These are phyloP conservation scores for Mesitornis unicolor DNA, from an alignment of 2,113 vertebrate species.

Conservation along the genomic window DNA sequence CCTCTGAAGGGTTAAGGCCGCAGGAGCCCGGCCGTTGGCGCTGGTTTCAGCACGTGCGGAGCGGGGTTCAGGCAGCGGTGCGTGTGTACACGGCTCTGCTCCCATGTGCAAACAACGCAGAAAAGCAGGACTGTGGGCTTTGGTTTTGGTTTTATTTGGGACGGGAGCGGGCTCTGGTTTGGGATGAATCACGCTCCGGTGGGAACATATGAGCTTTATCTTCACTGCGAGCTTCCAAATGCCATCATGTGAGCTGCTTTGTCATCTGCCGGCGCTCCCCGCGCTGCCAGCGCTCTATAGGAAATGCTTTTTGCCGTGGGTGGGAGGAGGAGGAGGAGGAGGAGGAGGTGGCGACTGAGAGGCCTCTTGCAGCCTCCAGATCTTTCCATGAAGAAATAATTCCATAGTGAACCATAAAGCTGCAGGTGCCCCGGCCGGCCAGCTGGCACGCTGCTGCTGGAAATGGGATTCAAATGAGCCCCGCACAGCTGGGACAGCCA, in stretches of 20 bases:
- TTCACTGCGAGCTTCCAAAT: not conserved
- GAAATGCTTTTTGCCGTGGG: not conserved
- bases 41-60: not conserved
- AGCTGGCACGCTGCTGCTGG: slow-evolving; percentile 52
- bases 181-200: not conserved
- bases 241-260: slow-evolving; percentile 1
- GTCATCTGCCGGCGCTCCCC: not conserved
- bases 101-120: not conserved
- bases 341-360: not conserved
- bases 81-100: not conserved
- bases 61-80: not conserved
- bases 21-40: not conserved
- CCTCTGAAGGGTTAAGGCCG: not conserved
- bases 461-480: slow-evolving; percentile 54
- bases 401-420: slow-evolving; percentile 36
- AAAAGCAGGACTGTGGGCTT: not conserved
- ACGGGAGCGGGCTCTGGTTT: not conserved
- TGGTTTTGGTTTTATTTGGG: no score
- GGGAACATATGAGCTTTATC: not conserved
- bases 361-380: slow-evolving; percentile 36
- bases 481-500: slow-evolving; percentile 42
- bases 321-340: not conserved
- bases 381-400: slow-evolving; percentile 50
- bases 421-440: slow-evolving; percentile 43
- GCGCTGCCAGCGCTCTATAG: not conserved